Evolutionary conservation across 92 coral and sea anemone species (phyloP), one percentile per base, ranked within the genome.

Genomic region (Epizoanthus fatuus): DNA sequence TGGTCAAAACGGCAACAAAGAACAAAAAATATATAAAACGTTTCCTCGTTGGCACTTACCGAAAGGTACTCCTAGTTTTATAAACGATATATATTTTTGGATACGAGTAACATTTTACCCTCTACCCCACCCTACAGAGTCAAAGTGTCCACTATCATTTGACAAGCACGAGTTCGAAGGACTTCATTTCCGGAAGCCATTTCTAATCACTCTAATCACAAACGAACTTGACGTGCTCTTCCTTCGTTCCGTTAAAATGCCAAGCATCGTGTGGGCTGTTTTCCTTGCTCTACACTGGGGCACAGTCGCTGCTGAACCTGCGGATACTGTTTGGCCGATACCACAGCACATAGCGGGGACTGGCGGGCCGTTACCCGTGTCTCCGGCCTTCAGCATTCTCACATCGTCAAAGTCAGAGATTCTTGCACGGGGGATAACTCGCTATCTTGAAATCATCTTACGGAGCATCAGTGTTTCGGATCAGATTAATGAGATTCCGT

Each of bases 351-450:
- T 87, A 20, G 39, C 62, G 0, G 22, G 64, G 4, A 83, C 88
- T 7, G 98, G 95, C 3, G 25, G 81, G 2, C 95, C 93, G 1
- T 69, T 72, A 45, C 84, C 88, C 0, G 74, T 94, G 7, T 94
- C 98, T 3, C 89, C 81, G 32, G 93, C 95, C 11, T 92, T 94
- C 59, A 90, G 81, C 22, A 73, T 94, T 54, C 42, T 80, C 44
- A 86, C 95, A 0, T 39, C 87, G 4, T 89, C 95, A 2, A 83
- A 45, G 59, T 94, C 98, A 5, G 86, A 71, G 63, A 64, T 94
- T 11, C 92, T 94, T 3, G 91, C 75, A 56, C 92, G 91, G 4
- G 98, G 95, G 29, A 89, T 94, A 5, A 94, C 93, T 32, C 90
- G 98, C 54, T 94, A 94, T 63, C 87, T 92, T 60, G 92, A 89